Evolutionary conservation across 2,797 vertebrate genomes (phyloP).

Genomic region (Erithacus rubecula): DNA sequence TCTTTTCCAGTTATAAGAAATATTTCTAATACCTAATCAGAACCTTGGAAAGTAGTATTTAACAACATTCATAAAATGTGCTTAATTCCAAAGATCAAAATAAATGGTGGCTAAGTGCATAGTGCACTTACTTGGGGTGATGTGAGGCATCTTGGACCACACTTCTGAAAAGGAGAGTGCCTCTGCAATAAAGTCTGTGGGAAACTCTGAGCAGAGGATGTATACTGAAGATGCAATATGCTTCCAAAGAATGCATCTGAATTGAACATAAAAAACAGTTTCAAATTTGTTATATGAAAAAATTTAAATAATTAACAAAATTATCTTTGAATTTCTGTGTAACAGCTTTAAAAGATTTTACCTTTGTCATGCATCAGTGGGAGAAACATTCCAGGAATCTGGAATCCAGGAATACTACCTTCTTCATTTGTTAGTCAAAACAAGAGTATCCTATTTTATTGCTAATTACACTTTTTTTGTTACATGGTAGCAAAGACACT

Average conservation of each 20-base stretch:
- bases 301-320: background rate
- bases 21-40: background rate
- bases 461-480: background rate
- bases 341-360: background rate
- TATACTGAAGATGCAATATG: background rate
- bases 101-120: background rate
- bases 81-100: background rate
- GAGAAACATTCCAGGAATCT: background rate
- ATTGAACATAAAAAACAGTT: background rate
- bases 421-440: background rate
- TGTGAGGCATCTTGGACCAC: background rate
- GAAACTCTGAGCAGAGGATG: background rate
- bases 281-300: background rate
- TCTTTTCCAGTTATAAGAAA: background rate
- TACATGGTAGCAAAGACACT: background rate
- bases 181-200: background rate
- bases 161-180: background rate
- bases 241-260: background rate
- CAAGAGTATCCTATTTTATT: background rate
- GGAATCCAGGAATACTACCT: background rate
- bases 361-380: background rate
- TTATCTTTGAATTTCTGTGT: background rate
- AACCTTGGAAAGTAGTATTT: background rate
- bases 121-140: background rate
- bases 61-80: background rate